Base-by-base conservation (phyloP, 2,113 vertebrate genomes). In the Cynocephalus volans region DNA sequence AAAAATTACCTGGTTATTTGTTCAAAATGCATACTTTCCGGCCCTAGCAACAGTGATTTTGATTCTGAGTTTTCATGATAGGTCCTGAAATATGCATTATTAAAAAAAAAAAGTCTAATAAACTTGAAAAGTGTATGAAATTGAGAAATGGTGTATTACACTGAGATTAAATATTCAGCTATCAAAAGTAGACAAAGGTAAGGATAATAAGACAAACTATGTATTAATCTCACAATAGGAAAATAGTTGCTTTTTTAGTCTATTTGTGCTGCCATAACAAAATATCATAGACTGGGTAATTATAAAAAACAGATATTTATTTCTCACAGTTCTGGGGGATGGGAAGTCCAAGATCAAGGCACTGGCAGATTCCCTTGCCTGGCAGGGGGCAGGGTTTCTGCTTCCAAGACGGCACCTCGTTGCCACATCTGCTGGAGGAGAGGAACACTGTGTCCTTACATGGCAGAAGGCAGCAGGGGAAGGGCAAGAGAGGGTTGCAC, bases 11-110 rank as follows among this genome's bases (percentile, higher is more conserved):
- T 18, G 21, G 10, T 8, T 69, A 54, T 28, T 60, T 80, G 19
- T 62, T 75, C 24, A 81, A 92, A 92, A 89, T 92, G n/a, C 21
- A 23, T 80, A 52, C 69, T 82, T 87, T 62, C 13, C 50, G 41
- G 23, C 1, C 15, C 18, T n/a, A 56, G 56, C 1, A 54, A n/a
- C 54, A 64, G 24, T 58, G 6, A 86, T 69, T 11, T 1, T 92
- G 19, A 48, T 73, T 88, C 18, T 58, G 36, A 72, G 18, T 95
- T 76, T 87, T 14, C 8, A 50, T 9, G 4, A 41, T 3, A 84
- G 3, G 8, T 14, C 8, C 48, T 69, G 18, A 8, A 31, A 48
- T 69, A 60, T 75, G 6, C 14, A 79, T 93, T 69, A 81, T 83
- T 14, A 50, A 88, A 90, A 33, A 23, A 50, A 88, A 90, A 33